Evolutionary conservation across 2,113 vertebrate species (phyloP).

Genomic region (Piaya cayana): DNA sequence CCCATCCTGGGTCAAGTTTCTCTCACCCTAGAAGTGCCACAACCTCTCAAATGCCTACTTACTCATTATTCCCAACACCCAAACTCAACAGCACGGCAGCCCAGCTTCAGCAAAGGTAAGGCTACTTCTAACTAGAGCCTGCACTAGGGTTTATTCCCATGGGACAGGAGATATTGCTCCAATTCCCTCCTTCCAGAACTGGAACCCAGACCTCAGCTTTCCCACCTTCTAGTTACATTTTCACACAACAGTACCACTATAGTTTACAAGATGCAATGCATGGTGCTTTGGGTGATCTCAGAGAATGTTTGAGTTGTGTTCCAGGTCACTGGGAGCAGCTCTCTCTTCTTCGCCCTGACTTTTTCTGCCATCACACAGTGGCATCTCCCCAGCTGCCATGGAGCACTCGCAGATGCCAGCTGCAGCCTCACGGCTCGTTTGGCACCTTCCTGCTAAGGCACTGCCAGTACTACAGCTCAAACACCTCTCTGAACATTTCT

Average conservation of each 20-base stretch:
- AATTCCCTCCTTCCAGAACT: not conserved
- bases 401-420: not conserved
- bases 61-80: not conserved
- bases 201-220: not conserved
- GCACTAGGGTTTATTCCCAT: not conserved
- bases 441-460: not conserved
- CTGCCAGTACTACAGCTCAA: not conserved
- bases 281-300: not conserved
- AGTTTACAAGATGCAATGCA: not conserved
- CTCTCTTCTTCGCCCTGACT: not conserved
- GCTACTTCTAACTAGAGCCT: not conserved
- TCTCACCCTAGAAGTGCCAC: not conserved
- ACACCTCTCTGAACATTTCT: not conserved
- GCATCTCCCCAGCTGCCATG: not conserved
- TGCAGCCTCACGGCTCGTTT: not conserved
- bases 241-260: not conserved
- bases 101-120: not conserved
- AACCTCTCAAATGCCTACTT: not conserved
- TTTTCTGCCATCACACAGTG: not conserved
- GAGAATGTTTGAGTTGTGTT: fast-evolving
- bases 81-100: not conserved
- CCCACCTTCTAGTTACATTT: not conserved
- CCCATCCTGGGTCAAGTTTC: not conserved
- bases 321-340: not conserved
- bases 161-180: fast-evolving